phyloP scores from a whole-genome alignment of 2,113 vertebrate genomes.

The Vireo altiloquus region DNA sequence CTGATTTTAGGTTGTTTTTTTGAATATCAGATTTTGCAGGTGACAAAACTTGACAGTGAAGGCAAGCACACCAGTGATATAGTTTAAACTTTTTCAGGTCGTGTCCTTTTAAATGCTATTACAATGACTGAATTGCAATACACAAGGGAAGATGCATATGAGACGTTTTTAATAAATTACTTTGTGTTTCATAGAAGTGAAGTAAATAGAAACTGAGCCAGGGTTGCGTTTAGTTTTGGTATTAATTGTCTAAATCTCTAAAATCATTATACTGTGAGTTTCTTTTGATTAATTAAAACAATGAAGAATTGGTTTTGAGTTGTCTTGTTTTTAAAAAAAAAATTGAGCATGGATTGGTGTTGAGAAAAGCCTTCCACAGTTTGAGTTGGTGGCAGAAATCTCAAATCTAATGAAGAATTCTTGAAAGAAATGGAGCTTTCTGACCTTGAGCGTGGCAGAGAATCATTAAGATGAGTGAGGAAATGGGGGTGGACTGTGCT shows the following conservation, averaged over 20 bases:
- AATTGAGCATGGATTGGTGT: accelerated
- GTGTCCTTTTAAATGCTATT: not conserved
- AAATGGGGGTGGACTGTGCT: not conserved
- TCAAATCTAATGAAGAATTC: not conserved
- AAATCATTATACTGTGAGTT: not conserved
- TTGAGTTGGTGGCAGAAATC: accelerated
- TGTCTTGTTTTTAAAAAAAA: not conserved
- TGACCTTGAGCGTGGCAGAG: not conserved
- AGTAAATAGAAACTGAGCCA: not conserved
- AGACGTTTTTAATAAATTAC: not conserved
- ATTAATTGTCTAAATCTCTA: accelerated
- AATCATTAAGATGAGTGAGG: accelerated
- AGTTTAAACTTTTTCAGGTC: not conserved
- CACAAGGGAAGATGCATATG: not conserved
- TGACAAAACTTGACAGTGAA: not conserved
- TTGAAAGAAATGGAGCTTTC: not conserved
- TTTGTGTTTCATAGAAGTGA: not conserved
- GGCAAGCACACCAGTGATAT: not conserved
- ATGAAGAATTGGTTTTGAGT: not conserved
- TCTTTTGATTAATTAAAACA: not conserved
- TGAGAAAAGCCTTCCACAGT: not conserved
- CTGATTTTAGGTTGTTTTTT: not conserved
- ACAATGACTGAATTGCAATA: accelerated
- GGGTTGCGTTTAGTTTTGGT: not conserved
- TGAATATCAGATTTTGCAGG: not conserved